Evolutionary conservation across 1,140 invertebrate species (phyloP).

Genomic region (Dryas iulia): DNA sequence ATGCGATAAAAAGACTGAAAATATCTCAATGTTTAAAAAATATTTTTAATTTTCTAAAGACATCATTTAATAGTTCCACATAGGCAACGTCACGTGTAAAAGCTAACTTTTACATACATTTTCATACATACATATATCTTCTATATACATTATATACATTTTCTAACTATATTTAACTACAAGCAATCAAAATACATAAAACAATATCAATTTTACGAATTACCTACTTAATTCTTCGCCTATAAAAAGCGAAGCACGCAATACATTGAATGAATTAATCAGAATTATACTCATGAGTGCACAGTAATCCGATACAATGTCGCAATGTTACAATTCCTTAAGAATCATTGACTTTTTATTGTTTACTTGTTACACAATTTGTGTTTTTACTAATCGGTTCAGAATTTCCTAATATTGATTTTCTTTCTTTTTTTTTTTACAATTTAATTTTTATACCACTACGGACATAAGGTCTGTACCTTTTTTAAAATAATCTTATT

Average conservation of each 20-base stretch:
- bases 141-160: no score
- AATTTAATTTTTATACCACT: no score
- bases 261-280: slow-evolving; percentile 14
- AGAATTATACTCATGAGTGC: slow-evolving; percentile 8
- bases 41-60: no score
- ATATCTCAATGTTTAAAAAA: no score
- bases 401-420: background rate
- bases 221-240: background rate
- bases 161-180: background rate
- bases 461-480: no score
- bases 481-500: no score
- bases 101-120: no score
- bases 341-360: slow-evolving; percentile 11
- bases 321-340: slow-evolving; percentile 15
- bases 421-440: no score
- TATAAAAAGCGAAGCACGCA: background rate
- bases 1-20: no score
- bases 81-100: no score
- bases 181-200: background rate
- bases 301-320: slow-evolving; percentile 15
- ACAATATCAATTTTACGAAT: background rate
- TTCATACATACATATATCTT: no score
- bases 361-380: background rate
- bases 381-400: background rate
- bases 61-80: no score